phyloP scores from a whole-genome alignment of 2,797 vertebrate genomes.

The Acrossocheilus wenchowensis region DNA sequence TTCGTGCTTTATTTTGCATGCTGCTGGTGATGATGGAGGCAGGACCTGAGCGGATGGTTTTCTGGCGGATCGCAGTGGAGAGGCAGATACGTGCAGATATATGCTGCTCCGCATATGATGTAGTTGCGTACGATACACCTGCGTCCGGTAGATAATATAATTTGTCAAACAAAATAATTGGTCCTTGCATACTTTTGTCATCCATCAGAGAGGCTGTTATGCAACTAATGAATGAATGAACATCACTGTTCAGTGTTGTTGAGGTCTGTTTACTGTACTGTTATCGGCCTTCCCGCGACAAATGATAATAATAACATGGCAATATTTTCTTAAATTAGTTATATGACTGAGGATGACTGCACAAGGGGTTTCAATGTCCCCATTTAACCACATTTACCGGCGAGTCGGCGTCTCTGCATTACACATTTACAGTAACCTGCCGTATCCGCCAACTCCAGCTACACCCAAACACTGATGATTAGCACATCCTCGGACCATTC shows the following conservation, averaged over 20 bases:
- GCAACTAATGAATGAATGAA: constrained; percentile 8
- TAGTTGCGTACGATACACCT: neutral
- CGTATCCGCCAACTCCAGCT: neutral
- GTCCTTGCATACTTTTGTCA: neutral
- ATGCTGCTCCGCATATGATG: neutral
- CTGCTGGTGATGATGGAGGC: neutral
- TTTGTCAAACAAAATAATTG: neutral
- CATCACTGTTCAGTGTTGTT: neutral
- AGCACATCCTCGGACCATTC: constrained; percentile 28
- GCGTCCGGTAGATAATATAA: neutral
- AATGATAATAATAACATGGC: neutral
- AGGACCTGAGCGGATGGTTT: neutral
- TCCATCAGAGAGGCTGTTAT: neutral
- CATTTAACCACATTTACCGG: neutral
- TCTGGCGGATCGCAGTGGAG: neutral
- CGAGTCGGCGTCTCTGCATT: neutral
- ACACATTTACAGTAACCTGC: constrained; percentile 28
- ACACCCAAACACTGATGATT: constrained; percentile 19
- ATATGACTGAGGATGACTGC: neutral
- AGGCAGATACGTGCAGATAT: neutral
- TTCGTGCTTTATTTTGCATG: neutral
- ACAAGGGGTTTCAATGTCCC: neutral
- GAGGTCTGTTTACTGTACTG: neutral
- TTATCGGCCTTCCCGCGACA: neutral
- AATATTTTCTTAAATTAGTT: neutral